Percentiles rank a stretch among this genome's conserved stretches.
Evolutionary conservation across 2,113 vertebrate genomes (phyloP).

Genomic region (Lanius ludovicianus): DNA sequence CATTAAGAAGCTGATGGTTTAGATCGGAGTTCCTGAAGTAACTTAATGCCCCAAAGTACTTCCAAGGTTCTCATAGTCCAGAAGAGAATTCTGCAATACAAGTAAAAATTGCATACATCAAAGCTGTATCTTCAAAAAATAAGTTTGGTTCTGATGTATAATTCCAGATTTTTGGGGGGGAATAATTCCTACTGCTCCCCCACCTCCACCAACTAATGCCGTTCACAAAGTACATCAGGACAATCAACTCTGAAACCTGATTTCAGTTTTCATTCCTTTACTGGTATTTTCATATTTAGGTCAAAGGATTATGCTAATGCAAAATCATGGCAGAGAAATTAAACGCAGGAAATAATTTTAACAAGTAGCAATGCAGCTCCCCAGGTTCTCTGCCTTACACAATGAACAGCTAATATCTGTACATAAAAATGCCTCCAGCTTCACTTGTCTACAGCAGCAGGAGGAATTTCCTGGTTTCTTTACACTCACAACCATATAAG

Average conservation of each 20-base stretch:
- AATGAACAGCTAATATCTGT: neutral
- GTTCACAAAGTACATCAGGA: neutral
- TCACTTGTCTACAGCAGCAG: neutral
- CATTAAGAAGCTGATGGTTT: neutral
- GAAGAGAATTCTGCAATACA: neutral
- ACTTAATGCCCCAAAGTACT: neutral
- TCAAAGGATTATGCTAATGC: neutral
- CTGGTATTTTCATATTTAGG: neutral
- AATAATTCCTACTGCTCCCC: rapidly evolving
- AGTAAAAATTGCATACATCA: neutral
- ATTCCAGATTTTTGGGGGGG: rapidly evolving
- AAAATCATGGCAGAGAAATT: neutral
- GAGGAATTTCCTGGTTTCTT: neutral
- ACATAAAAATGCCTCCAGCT: neutral
- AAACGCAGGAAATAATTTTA: neutral
- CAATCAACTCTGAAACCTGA: neutral
- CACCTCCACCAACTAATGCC: neutral
- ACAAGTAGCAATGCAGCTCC: neutral
- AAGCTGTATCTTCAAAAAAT: neutral
- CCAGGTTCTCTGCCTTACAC: neutral
- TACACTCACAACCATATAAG: neutral
- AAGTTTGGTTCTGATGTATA: rapidly evolving
- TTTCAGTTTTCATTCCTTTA: neutral
- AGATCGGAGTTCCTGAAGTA: neutral
- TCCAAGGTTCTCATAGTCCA: neutral